phyloP scores from a whole-genome alignment of 2,113 vertebrate species.

The Spermophilus dauricus region DNA sequence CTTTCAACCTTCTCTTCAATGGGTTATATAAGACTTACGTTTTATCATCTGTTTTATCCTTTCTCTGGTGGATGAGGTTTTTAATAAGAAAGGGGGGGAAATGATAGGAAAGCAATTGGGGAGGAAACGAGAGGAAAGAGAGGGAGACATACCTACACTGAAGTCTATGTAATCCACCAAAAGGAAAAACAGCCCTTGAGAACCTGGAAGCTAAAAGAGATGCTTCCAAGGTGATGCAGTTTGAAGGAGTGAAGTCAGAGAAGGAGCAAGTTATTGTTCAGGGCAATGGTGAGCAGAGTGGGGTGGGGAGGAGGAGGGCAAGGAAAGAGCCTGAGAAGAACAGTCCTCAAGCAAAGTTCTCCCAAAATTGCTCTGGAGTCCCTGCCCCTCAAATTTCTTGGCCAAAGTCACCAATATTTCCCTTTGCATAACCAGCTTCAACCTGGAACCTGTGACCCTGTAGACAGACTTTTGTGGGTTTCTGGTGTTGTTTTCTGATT shows the following conservation, averaged over 20 bases:
- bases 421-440: neutral
- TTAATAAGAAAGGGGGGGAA: neutral
- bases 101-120: neutral
- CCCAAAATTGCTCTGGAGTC: neutral
- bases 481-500: no score
- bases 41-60: neutral
- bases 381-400: neutral
- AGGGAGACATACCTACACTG: no score
- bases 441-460: no score
- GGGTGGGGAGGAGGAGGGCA: rapidly evolving
- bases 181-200: neutral
- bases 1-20: neutral
- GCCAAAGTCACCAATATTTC: no score
- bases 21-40: neutral
- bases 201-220: neutral
- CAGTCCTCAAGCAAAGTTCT: neutral
- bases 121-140: neutral
- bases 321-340: no score
- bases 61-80: neutral
- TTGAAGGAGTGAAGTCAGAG: neutral
- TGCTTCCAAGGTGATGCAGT: neutral
- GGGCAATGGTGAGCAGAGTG: neutral
- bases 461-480: no score
- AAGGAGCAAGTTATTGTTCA: neutral
- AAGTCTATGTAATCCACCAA: neutral